Evolutionary conservation across 2,888 invertebrate species (phyloP), one percentile per base, ranked within the genome.

Genomic region (Siphlonurus alternatus): DNA sequence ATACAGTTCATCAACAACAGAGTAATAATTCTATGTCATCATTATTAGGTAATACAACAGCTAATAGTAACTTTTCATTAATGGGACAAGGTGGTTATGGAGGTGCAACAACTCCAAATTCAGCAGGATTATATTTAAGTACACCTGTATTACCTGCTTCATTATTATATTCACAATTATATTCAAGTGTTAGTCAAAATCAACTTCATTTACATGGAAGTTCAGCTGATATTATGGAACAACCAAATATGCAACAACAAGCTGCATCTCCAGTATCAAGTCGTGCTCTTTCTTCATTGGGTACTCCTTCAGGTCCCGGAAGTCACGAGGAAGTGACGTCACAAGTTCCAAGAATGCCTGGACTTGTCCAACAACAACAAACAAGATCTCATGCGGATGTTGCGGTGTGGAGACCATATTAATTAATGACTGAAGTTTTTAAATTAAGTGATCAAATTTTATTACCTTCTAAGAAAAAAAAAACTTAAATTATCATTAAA

Each of bases 101-200:
- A 70, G 77, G 82, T 18, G 60, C 68, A 1, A 67, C 67, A n/a
- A 65, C 65, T 10, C 63, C 65, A 20, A 66, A 67, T 63, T 65
- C 63, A 22, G 24, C 65, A 15, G 61, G 64, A 19, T 61, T 65
- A 61, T 82, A 80, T 69, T 76, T 83, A 0, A 76, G 78, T 68
- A 77, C 79, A 69, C 88, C 88, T 0, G 90, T 90, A 2, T 76
- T 91, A 51, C 91, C 91, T 1, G 87, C 87, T 1, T 90, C 90
- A 70, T 77, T 91, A 67, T 78, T 92, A 2, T 92, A 91, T 76
- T 90, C 90, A 5, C 91, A 91, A 72, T 75, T 90, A 22, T 90
- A 90, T 70, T 88, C 89, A 2, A 87, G 87, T 0, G 87, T 87
- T 56, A 87, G 67, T 61, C 66, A 66, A 20, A 68, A 69, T 60